Percentiles rank a stretch among this genome's conserved stretches.
These are phyloP conservation scores for Natrix natrix DNA, from an alignment of 2,797 vertebrate species.

Conservation along the genomic window DNA sequence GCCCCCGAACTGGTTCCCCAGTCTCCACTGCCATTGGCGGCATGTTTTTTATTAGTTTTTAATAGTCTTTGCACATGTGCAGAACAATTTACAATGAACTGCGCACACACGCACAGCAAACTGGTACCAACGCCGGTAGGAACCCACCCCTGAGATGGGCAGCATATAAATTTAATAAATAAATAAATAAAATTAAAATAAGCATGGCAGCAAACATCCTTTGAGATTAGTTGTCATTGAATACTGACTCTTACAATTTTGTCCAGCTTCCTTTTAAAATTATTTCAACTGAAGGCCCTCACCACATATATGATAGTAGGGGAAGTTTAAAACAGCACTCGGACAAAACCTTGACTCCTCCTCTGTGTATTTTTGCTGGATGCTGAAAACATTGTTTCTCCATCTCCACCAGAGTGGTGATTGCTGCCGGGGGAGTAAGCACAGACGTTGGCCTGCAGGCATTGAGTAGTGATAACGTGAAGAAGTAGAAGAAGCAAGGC, in stretches of 20 bases:
- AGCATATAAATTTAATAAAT: not conserved
- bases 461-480: not conserved
- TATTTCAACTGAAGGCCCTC: not conserved
- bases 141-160: not conserved
- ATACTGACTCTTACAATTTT: not conserved
- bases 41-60: too few relatives aligned
- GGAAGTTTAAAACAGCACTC: not conserved
- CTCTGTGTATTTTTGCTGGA: not conserved
- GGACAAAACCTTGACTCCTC: not conserved
- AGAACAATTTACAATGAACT: too few relatives aligned
- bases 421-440: not conserved
- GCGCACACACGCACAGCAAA: too few relatives aligned
- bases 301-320: not conserved
- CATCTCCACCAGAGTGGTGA: not conserved
- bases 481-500: not conserved
- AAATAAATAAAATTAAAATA: not conserved
- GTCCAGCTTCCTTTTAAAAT: not conserved
- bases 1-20: too few relatives aligned
- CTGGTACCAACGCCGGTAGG: too few relatives aligned
- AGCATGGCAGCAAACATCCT: not conserved
- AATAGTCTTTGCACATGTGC: too few relatives aligned
- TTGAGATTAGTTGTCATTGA: not conserved
- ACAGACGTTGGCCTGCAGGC: not conserved
- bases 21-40: too few relatives aligned
- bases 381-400: not conserved